phyloP scores from a whole-genome alignment of 2,797 vertebrate species.

The Hafferia zeledoni region DNA sequence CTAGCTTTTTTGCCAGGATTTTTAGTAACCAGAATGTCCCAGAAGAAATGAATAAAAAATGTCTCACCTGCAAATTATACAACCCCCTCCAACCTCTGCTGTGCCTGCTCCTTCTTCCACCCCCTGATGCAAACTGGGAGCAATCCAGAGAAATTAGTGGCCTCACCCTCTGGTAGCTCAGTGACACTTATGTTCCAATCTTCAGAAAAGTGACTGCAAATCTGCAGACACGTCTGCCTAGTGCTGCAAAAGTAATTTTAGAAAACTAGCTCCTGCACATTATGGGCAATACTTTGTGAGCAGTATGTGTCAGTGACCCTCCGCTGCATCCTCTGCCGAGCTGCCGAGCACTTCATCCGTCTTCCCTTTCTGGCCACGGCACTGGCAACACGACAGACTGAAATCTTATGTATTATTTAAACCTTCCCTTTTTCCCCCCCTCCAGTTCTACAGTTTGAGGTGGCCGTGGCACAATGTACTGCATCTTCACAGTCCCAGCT shows the following conservation, averaged over 20 bases:
- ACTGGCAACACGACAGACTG: background rate
- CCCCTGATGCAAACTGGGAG: background rate
- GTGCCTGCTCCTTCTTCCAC: background rate
- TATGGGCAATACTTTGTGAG: background rate
- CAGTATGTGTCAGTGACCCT: background rate
- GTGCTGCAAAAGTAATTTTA: conserved; percentile 30
- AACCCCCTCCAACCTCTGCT: background rate
- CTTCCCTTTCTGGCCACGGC: background rate
- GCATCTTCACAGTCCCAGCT: background rate
- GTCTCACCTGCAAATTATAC: background rate
- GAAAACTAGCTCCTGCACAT: background rate
- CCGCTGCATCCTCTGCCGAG: conserved; percentile 21
- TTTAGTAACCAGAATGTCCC: background rate
- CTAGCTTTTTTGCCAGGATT: background rate
- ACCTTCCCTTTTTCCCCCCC: background rate
- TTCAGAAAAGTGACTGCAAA: conserved; percentile 12
- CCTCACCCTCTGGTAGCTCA: background rate
- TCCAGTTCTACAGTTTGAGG: rapidly evolving
- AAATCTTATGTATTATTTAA: background rate
- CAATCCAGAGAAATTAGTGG: conserved; percentile 34
- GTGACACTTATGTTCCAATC: conserved; percentile 25
- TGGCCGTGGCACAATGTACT: rapidly evolving
- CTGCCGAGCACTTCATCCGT: background rate
- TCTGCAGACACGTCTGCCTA: background rate
- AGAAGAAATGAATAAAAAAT: background rate